A percentile compares a stretch with the other conserved stretches of the same genome.
Evolutionary conservation across 1,140 invertebrate species (phyloP).

Genomic region (Daktulosphaira vitifoliae): DNA sequence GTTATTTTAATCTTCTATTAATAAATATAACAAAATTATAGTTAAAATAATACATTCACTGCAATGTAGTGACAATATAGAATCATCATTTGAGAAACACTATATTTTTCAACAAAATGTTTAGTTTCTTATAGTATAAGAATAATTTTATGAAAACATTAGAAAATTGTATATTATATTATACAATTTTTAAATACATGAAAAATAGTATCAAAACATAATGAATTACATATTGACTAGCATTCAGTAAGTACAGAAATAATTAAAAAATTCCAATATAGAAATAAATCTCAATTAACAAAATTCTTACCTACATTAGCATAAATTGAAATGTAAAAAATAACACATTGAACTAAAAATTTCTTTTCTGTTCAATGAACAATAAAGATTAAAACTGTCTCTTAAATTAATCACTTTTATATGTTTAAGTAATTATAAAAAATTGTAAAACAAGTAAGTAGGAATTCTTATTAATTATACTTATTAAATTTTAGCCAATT

Average conservation of each 20-base stretch:
- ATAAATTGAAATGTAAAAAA: background rate
- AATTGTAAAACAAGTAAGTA: constrained; percentile 33
- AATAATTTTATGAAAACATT: constrained; percentile 9
- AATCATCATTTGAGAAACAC: constrained; percentile 29
- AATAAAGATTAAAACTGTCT: constrained; percentile 23
- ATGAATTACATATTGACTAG: constrained; percentile 17
- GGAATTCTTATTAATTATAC: constrained; percentile 22
- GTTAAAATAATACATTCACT: too few relatives aligned
- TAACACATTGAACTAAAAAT: background rate
- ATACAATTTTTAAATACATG: background rate
- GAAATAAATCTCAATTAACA: constrained; percentile 2
- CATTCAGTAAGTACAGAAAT: constrained; percentile 31
- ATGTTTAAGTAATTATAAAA: background rate
- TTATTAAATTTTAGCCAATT: background rate
- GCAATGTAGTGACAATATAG: constrained; percentile 3
- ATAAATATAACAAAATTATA: too few relatives aligned
- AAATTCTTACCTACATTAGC: constrained; percentile 4
- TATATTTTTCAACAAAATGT: constrained; percentile 2
- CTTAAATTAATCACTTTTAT: too few relatives aligned
- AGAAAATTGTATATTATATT: too few relatives aligned
- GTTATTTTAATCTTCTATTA: too few relatives aligned
- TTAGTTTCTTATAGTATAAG: background rate
- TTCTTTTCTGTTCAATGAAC: background rate
- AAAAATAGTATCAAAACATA: background rate
- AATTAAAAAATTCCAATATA: background rate